Evolutionary conservation across 1,140 invertebrate genomes (phyloP).

Genomic region (Drosophila nigromelanica): DNA sequence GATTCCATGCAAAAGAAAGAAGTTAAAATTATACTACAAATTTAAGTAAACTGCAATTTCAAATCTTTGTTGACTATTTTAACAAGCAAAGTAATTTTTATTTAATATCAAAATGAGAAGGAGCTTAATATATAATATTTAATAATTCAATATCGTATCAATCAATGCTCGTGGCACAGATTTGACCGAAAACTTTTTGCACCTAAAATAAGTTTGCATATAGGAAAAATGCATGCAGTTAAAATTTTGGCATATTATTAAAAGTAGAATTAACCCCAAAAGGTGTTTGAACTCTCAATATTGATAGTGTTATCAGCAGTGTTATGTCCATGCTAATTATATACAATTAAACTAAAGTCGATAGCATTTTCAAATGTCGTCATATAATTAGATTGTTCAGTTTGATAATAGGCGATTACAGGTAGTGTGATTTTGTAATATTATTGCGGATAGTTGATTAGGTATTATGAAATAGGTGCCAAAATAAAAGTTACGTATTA

Average conservation of each 20-base stretch:
- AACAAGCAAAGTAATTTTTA: too few relatives aligned
- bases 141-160: neutral
- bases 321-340: constrained; percentile 8
- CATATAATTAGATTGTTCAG: neutral
- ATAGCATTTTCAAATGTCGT: neutral
- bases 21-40: too few relatives aligned
- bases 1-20: too few relatives aligned
- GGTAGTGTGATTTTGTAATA: neutral
- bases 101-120: too few relatives aligned
- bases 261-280: neutral
- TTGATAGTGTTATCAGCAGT: constrained; percentile 13
- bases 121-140: too few relatives aligned
- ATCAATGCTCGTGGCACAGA: neutral
- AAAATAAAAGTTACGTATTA: too few relatives aligned
- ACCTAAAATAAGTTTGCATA: neutral
- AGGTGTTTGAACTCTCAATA: constrained; percentile 17
- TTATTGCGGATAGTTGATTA: neutral
- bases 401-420: neutral
- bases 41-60: too few relatives aligned
- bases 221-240: too few relatives aligned
- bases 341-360: constrained; percentile 4
- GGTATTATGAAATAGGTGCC: neutral
- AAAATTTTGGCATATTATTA: neutral
- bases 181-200: neutral
- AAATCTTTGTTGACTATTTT: too few relatives aligned